Evolutionary conservation across 2,888 invertebrate species (phyloP).

Genomic region (Leucophenga maculata): DNA sequence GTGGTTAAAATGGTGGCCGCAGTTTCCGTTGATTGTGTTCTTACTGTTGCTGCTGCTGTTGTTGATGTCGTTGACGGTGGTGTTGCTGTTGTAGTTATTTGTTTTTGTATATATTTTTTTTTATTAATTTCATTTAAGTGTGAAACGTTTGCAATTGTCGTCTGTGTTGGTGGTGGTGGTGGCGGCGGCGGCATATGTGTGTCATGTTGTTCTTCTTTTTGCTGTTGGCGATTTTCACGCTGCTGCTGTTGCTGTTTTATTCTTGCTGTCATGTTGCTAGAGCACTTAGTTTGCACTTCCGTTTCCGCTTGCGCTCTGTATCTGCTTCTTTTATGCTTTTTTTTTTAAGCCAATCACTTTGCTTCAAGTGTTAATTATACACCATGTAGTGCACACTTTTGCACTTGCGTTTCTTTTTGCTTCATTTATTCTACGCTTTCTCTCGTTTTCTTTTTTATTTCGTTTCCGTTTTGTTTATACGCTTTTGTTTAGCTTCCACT

Average conservation of each 20-base stretch:
- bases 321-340: conserved; percentile 19
- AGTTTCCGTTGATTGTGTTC: conserved; percentile 20
- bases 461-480: conserved; percentile 3
- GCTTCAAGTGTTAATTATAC: conserved; percentile 30
- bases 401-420: conserved; percentile 2
- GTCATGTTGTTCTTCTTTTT: conserved; percentile 26
- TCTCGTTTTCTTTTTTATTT: conserved; percentile 11
- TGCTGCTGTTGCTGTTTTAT: conserved; percentile 42
- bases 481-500: conserved; percentile 27
- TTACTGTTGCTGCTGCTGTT: conserved; percentile 7
- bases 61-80: conserved; percentile 24
- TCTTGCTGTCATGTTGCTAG: conserved; percentile 26
- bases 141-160: neutral
- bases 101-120: conserved; percentile 17
- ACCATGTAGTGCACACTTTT: conserved; percentile 22
- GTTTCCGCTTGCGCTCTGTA: conserved; percentile 13
- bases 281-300: conserved; percentile 13
- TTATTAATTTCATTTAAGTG: conserved; percentile 18
- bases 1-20: conserved; percentile 28
- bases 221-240: conserved; percentile 11
- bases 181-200: neutral
- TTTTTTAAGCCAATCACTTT: neutral
- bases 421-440: conserved; percentile 6
- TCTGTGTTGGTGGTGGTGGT: neutral
- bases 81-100: conserved; percentile 28